Evolutionary conservation across 2,888 invertebrate genomes (phyloP).

Genomic region (Lepas anatifera): DNA sequence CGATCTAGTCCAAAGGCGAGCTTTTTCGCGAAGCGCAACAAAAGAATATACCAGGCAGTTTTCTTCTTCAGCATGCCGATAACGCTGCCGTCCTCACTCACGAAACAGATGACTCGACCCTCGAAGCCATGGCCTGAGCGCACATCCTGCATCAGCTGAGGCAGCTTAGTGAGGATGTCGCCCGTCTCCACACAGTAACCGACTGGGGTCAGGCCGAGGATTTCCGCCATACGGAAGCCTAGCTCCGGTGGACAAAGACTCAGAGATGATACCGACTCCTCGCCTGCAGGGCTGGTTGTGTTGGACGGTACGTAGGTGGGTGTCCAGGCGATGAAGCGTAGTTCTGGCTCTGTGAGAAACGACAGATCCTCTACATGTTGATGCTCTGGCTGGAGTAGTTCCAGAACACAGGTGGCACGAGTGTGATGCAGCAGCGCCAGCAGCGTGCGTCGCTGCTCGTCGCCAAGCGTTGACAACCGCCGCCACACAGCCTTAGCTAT

Average conservation of each 20-base stretch:
- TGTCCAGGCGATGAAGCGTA: constrained; percentile 24
- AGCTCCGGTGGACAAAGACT: constrained; percentile 13
- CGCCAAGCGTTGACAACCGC: constrained; percentile 28
- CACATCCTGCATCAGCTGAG: constrained; percentile 31
- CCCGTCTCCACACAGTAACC: constrained; percentile 30
- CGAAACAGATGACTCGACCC: constrained; percentile 36
- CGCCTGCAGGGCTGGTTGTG: too few relatives aligned
- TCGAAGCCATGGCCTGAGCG: constrained; percentile 31
- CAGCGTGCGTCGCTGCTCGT: constrained; percentile 22
- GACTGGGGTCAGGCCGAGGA: constrained; percentile 26
- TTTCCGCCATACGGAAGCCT: neutral
- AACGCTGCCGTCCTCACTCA: constrained; percentile 31
- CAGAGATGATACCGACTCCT: neutral
- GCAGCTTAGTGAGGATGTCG: constrained; percentile 26
- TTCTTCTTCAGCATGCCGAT: constrained; percentile 38
- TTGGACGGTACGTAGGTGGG: neutral
- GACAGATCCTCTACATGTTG: constrained; percentile 37
- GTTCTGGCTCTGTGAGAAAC: constrained; percentile 29
- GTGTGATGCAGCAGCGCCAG: constrained; percentile 25
- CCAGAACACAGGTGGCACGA: constrained; percentile 34
- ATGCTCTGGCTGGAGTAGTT: constrained; percentile 34
- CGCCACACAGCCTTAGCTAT: constrained; percentile 30
- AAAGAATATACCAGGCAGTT: constrained; percentile 35
- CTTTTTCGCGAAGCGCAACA: constrained; percentile 27
- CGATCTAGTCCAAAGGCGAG: constrained; percentile 18